phyloP scores from a whole-genome alignment of 2,113 vertebrate genomes.

The Epinephelus lanceolatus region DNA sequence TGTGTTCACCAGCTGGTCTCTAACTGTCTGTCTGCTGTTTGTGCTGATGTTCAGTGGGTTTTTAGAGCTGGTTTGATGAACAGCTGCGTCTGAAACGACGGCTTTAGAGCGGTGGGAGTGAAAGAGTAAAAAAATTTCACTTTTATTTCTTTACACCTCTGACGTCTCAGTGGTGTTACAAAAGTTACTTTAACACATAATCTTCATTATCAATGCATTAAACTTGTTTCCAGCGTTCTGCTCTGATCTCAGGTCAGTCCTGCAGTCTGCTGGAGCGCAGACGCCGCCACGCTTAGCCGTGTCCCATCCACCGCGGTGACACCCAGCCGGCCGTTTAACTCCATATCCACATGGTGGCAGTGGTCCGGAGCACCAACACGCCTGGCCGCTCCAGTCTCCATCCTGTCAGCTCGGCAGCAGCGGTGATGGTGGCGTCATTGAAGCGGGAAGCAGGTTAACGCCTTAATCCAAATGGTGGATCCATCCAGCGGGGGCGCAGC shows the following conservation, averaged over 20 bases:
- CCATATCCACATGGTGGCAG: conserved; percentile 30
- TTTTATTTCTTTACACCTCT: too few species aligned
- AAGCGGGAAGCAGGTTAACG: conserved; percentile 63
- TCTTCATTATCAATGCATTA: conserved; percentile 28
- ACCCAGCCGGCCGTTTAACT: conserved; percentile 22
- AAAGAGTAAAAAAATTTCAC: too few species aligned
- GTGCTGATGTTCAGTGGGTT: too few species aligned
- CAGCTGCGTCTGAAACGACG: too few species aligned
- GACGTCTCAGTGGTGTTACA: too few species aligned
- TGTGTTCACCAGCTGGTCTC: background rate
- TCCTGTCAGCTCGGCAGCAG: conserved; percentile 34
- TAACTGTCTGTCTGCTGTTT: background rate
- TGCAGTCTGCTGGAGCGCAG: conserved; percentile 12
- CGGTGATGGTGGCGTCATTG: conserved; percentile 5
- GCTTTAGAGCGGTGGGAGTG: too few species aligned
- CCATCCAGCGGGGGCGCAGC: conserved; percentile 54
- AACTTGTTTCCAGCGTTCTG: conserved; percentile 4
- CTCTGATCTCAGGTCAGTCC: conserved; percentile 33
- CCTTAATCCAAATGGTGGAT: conserved; percentile 68
- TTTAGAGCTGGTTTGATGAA: too few species aligned
- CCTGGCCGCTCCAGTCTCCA: conserved; percentile 28
- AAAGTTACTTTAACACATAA: background rate
- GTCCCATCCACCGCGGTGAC: conserved; percentile 19
- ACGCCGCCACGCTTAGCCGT: background rate
- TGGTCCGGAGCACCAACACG: conserved; percentile 39